Percentiles rank a stretch among this genome's conserved stretches.
phyloP scores from a whole-genome alignment of 2,797 vertebrate genomes.

The Falco biarmicus region DNA sequence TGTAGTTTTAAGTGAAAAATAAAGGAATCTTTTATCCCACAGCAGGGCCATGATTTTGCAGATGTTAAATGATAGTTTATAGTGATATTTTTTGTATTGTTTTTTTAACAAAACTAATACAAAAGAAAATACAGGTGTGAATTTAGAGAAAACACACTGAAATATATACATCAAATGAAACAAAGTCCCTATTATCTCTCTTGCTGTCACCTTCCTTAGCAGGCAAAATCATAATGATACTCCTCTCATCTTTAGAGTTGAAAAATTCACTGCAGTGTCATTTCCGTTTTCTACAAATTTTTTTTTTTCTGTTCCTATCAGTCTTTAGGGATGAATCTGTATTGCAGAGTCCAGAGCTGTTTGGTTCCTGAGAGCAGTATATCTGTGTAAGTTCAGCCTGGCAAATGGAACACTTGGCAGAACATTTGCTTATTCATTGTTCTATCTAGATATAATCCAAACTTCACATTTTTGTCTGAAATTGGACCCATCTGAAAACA shows the following conservation, averaged over 20 bases:
- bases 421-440: not conserved
- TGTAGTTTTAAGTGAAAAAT: not conserved
- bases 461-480: not conserved
- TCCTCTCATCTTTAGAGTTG: not conserved
- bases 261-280: not conserved
- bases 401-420: not conserved
- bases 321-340: not conserved
- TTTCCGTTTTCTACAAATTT: not conserved
- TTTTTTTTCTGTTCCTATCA: not conserved
- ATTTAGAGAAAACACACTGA: not conserved
- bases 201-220: not conserved
- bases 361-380: not conserved
- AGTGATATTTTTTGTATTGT: not conserved
- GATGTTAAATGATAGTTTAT: not conserved
- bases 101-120: not conserved
- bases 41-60: not conserved
- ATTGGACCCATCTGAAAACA: not conserved
- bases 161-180: not conserved
- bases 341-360: not conserved
- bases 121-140: not conserved
- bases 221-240: not conserved
- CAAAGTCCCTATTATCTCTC: not conserved
- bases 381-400: not conserved
- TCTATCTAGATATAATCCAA: not conserved
- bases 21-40: not conserved